Base-by-base conservation (phyloP, 2,113 vertebrate genomes). In the Nannobrachium achirus region DNA sequence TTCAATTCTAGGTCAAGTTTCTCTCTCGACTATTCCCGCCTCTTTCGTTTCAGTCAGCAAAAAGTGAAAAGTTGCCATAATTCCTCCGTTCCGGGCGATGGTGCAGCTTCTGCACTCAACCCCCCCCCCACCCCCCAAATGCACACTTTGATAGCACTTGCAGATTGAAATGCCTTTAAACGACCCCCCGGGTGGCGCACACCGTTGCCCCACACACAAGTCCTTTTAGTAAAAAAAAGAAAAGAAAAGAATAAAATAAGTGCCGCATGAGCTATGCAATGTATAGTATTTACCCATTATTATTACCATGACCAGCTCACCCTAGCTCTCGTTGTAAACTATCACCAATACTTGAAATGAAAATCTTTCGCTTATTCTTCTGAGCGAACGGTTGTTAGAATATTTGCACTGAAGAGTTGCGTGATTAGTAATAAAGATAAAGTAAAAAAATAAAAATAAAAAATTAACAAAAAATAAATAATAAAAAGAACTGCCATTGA, bases 201-300 rank as follows among this genome's bases (percentile, higher is more conserved):
- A 81, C 82, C 82, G 74, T 80, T 56, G 78, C 89, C 25, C 90
- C 91, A 86, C 92, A 86, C 25, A 33, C 25, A 33, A 3, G 86
- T 87, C 90, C 79, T 88, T 80, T 44, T 1, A 3, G 25, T 33
- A 50, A 75, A 70, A 80, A 49, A 66, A 79, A 56, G 11, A 20
- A 1, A 16, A 48, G 11, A 8, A 48, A 7, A 62, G 19, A 85
- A 82, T 73, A 75, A 88, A 90, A 90, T 89, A 94, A 94, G 94
- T 95, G 94, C 94, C 94, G 89, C 92, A 90, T 91, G 92, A 97
- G 94, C 96, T 98, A 98, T 98, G 96, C 96, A 99, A 98, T 95
- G 94, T 95, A 97, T 91, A 95, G 91, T 91, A 93, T 73, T 57
- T 64, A 94, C 93, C 92, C 89, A 11, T 10, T 33, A 33, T 33